A percentile compares a stretch with the other conserved stretches of the same genome.
phyloP scores from a whole-genome alignment of 2,888 invertebrate species.

The Campoplex nolae region DNA sequence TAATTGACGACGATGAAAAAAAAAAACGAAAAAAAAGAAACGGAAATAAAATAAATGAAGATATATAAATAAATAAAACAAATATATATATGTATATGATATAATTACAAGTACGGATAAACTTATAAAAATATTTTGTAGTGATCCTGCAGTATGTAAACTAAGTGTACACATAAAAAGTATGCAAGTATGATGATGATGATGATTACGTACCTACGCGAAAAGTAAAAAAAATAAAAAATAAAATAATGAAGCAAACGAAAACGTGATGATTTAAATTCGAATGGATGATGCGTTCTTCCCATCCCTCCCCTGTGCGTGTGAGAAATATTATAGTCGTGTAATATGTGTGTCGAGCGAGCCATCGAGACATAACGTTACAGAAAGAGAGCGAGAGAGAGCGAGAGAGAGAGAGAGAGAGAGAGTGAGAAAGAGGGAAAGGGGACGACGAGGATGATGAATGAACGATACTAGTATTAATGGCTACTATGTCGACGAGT shows the following conservation, averaged over 20 bases:
- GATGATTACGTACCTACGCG: constrained; percentile 46
- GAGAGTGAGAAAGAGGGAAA: constrained; percentile 43
- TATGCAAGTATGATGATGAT: constrained; percentile 58
- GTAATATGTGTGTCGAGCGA: constrained; percentile 60
- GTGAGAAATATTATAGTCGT: constrained; percentile 65
- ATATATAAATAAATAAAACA: constrained; percentile 82
- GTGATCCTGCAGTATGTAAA: constrained; percentile 83
- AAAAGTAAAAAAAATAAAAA: constrained; percentile 33
- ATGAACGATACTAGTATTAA: constrained; percentile 84
- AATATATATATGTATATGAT: constrained; percentile 78
- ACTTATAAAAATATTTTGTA: constrained; percentile 84
- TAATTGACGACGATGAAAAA: constrained; percentile 73
- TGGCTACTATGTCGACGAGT: constrained; percentile 84
- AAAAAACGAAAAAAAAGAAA: no score
- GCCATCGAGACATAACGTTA: constrained; percentile 50
- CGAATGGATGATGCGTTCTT: constrained; percentile 58
- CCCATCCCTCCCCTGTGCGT: constrained; percentile 34
- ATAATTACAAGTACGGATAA: constrained; percentile 78
- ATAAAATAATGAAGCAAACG: constrained; percentile 27
- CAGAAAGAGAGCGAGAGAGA: constrained; percentile 44
- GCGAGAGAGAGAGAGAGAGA: constrained; percentile 46
- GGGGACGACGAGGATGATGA: constrained; percentile 78
- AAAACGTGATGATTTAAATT: constrained; percentile 58
- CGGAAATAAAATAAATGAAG: constrained; percentile 78
- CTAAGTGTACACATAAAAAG: constrained; percentile 81